These are phyloP conservation scores for Branchinecta lindahli DNA, from an alignment of 1,140 invertebrate species.

Conservation along the genomic window DNA sequence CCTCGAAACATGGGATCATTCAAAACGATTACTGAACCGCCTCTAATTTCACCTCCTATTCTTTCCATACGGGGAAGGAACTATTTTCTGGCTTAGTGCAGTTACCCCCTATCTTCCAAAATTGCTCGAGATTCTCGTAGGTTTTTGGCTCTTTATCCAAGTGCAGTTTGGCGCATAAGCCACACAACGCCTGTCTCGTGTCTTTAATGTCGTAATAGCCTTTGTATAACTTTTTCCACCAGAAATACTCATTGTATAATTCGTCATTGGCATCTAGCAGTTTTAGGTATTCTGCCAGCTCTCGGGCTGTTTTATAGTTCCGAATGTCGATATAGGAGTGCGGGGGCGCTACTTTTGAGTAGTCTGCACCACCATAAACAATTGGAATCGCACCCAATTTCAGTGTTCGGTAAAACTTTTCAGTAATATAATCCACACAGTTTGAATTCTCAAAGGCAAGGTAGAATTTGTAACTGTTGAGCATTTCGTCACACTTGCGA, in stretches of 20 bases:
- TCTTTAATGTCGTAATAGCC: constrained; percentile 34
- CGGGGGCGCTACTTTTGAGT: constrained; percentile 26
- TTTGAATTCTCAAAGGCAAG: constrained; percentile 31
- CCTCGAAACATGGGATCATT: no score
- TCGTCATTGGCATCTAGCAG: constrained; percentile 24
- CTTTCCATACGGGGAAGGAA: no score
- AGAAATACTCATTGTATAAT: constrained; percentile 28
- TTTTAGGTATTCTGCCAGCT: constrained; percentile 26
- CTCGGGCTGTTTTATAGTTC: constrained; percentile 24
- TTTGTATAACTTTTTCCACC: constrained; percentile 27
- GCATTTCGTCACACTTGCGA: background rate
- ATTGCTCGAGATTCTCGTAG: no score
- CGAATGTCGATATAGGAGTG: constrained; percentile 29
- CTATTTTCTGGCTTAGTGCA: no score
- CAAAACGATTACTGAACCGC: no score
- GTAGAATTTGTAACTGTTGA: constrained; percentile 28
- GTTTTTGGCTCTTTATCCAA: background rate
- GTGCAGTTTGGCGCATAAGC: constrained; percentile 36
- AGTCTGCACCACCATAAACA: constrained; percentile 28
- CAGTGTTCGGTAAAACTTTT: constrained; percentile 29
- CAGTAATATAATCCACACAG: constrained; percentile 32
- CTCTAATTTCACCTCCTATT: no score
- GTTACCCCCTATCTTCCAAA: no score
- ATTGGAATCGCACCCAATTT: constrained; percentile 28
- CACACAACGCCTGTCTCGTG: constrained; percentile 84